A percentile compares a stretch with the other conserved stretches of the same genome.
Conservation (phyloP, 2,888 invertebrate genomes). For the Ephialtes manifestator region DNA sequence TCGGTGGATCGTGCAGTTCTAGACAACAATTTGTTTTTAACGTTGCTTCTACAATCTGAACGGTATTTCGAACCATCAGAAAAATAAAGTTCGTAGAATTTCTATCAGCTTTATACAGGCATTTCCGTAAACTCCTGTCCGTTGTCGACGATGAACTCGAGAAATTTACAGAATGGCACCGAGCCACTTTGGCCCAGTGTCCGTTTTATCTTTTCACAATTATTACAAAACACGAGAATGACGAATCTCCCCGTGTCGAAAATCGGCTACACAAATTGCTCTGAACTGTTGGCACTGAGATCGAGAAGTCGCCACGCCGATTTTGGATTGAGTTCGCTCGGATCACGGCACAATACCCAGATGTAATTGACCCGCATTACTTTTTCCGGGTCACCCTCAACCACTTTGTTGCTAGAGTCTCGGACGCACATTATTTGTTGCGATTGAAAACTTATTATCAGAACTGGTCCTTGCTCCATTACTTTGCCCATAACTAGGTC, state of each 20-base stretch:
- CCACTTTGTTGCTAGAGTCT: slow-evolving; percentile 93
- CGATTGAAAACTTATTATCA: slow-evolving; percentile 97
- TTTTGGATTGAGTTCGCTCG: slow-evolving; percentile 96
- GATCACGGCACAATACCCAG: slow-evolving; percentile 99
- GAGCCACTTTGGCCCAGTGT: slow-evolving; percentile 12
- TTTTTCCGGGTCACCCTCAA: slow-evolving; percentile 98
- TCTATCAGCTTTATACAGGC: slow-evolving; percentile 42
- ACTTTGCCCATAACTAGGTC: slow-evolving; percentile 98
- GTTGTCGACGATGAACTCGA: slow-evolving; percentile 44
- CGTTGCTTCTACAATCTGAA: slow-evolving; percentile 25
- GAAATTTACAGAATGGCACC: slow-evolving; percentile 41
- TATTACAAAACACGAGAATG: slow-evolving; percentile 42
- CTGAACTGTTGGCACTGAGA: slow-evolving; percentile 93
- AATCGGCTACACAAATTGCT: slow-evolving; percentile 91
- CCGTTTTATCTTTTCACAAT: slow-evolving; percentile 45
- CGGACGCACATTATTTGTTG: slow-evolving; percentile 98
- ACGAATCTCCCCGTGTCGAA: slow-evolving; percentile 41
- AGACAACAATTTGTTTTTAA: slow-evolving; percentile 8
- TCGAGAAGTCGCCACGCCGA: slow-evolving; percentile 99
- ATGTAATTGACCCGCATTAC: slow-evolving; percentile 98
- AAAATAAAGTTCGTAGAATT: slow-evolving; percentile 33
- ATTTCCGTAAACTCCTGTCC: slow-evolving; percentile 14
- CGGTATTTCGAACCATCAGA: slow-evolving; percentile 34
- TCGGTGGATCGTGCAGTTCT: slow-evolving; percentile 27
- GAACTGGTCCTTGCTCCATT: slow-evolving; percentile 99